These are phyloP conservation scores for Coendou prehensilis DNA, from an alignment of 2,797 vertebrate species.

Conservation along the genomic window DNA sequence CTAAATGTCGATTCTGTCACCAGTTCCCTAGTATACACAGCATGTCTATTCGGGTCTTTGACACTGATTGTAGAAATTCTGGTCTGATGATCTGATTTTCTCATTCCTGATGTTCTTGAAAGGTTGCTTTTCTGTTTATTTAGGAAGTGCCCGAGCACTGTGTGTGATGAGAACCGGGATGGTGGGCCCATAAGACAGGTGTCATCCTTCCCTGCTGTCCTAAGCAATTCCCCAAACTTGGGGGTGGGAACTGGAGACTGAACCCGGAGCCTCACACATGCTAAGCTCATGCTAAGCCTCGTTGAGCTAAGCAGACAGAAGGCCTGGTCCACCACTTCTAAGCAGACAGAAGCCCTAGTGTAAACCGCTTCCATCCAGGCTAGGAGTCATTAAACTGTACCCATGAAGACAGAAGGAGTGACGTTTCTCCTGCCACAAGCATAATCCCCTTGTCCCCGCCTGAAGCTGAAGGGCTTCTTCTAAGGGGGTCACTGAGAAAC, in stretches of 20 bases:
- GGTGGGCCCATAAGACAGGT: background rate
- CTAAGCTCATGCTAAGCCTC: too few relatives aligned
- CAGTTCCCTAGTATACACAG: background rate
- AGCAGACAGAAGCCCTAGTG: background rate
- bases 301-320: background rate
- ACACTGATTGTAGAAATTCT: background rate
- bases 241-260: too few relatives aligned
- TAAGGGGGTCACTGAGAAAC: background rate
- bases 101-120: background rate
- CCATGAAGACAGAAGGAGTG: background rate
- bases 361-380: background rate
- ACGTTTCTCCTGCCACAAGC: background rate
- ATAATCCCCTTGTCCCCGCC: background rate
- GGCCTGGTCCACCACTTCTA: accelerated
- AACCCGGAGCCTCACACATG: background rate
- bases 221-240: background rate
- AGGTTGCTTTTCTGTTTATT: background rate
- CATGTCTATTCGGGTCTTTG: background rate
- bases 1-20: background rate
- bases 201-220: background rate
- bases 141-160: background rate
- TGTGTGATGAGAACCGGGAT: background rate
- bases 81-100: background rate
- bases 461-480: background rate
- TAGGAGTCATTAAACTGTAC: background rate